Base-by-base conservation (phyloP, 2,888 invertebrate species). In the Parnassius mnemosyne region DNA sequence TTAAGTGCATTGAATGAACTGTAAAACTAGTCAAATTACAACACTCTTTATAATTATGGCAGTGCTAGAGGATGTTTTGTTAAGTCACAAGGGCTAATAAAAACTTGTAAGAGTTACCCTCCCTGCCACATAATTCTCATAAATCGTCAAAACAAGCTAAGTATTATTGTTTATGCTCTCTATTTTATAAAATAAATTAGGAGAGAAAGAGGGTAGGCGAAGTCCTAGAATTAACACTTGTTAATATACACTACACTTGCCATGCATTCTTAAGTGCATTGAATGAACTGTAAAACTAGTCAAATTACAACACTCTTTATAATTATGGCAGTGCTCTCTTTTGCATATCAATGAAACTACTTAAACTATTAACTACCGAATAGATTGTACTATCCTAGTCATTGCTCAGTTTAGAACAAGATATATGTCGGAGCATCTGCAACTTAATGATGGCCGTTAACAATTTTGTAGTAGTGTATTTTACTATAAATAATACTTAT, bases 291-390 rank as follows among this genome's bases (percentile, higher is more conserved):
- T 13, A 49, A n/a, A 12, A 49, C 13, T 49, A 49, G 9, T 49
- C 13, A 11, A 10, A 49, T 49, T 13, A 54, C 13, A 43, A 43
- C 16, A 54, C 3, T 44, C 16, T 57, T 57, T 57, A 57, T 41
- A 49, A 49, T 49, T 49, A 57, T 11, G 56, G 56, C 56, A 57
- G 56, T 57, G 56, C 25, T 49, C n/a, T 13, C n/a, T 49, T 41
- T 25, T 34, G 2, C 5, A 34, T 11, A 20, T 50, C 5, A 34
- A 42, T 50, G 49, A 49, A 16, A 49, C 46, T 25, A 41, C 25
- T 56, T 55, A 42, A 13, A 46, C 55, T 44, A 60, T 54, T 54
- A 60, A 43, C 43, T 54, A 60, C n/a, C 51, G 50, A 51, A 54
- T 51, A 20, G 44, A 41, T 42, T 34, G 34, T 57, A 57, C 11